Conservation (phyloP, 2,888 invertebrate genomes). For the Eledona agricola region DNA sequence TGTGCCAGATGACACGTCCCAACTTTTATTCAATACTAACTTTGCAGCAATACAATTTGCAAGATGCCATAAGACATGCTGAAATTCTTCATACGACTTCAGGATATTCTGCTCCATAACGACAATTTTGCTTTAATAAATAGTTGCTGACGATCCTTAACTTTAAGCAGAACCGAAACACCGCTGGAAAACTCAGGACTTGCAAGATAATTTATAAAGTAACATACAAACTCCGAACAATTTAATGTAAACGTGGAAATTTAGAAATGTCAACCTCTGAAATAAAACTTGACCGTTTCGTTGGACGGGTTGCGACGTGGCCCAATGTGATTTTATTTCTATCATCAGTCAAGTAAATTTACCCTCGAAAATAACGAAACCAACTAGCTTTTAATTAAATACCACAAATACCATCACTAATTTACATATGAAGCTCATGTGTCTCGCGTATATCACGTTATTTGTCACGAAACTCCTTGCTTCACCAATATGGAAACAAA, state of each 20-base stretch:
- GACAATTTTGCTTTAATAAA: slow-evolving; percentile 8
- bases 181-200: slow-evolving; percentile 25
- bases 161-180: no score
- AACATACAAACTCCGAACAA: slow-evolving; percentile 31
- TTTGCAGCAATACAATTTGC: slow-evolving; percentile 32
- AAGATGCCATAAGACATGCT: slow-evolving; percentile 22
- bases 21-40: slow-evolving; percentile 34
- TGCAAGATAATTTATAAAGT: slow-evolving; percentile 32
- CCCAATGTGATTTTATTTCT: slow-evolving; percentile 7
- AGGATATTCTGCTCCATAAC: background rate
- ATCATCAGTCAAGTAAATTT: background rate
- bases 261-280: slow-evolving; percentile 20
- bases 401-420: slow-evolving; percentile 3
- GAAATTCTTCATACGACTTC: slow-evolving; percentile 11
- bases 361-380: slow-evolving; percentile 1
- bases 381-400: slow-evolving; percentile 13
- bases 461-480: slow-evolving; percentile 1
- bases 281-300: slow-evolving; percentile 20
- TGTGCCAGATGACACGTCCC: slow-evolving; percentile 30
- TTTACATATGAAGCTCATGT: slow-evolving; percentile 5
- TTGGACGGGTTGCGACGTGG: no score
- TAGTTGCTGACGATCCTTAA: slow-evolving; percentile 16
- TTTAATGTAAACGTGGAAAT: slow-evolving; percentile 26
- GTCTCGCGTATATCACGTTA: slow-evolving; percentile 6
- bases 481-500: no score